Evolutionary conservation across 2,113 vertebrate species (phyloP).

Genomic region (Coryphaenoides rupestris): DNA sequence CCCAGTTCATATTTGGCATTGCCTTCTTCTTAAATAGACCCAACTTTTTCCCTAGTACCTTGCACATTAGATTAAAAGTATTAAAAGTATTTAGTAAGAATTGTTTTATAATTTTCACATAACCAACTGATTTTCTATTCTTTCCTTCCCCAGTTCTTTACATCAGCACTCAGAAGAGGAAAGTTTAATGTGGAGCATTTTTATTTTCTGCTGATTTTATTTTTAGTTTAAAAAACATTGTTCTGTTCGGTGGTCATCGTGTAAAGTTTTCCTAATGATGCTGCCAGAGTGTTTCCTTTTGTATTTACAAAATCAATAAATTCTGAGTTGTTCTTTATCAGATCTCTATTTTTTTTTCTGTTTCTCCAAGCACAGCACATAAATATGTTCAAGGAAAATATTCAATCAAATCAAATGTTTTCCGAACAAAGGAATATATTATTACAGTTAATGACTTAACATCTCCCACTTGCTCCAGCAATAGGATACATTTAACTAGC

Average conservation of each 20-base stretch:
- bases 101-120: not conserved
- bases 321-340: constrained; percentile 31
- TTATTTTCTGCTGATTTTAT: constrained; percentile 13
- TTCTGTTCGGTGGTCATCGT: constrained; percentile 36
- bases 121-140: not conserved
- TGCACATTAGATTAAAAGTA: too few species aligned
- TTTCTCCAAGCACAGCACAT: not conserved
- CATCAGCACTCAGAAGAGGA: constrained; percentile 99
- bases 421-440: too few species aligned
- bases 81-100: too few species aligned
- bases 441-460: too few species aligned
- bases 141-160: constrained; percentile 82
- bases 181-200: constrained; percentile 77
- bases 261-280: constrained; percentile 5
- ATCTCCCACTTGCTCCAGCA: too few species aligned
- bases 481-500: too few species aligned
- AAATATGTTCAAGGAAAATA: too few species aligned
- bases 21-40: too few species aligned
- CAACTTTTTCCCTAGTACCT: too few species aligned
- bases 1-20: too few species aligned
- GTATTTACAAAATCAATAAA: constrained; percentile 46
- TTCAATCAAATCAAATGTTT: too few species aligned
- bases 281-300: too few species aligned
- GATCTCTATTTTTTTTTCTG: constrained; percentile 6
- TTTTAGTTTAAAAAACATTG: constrained; percentile 20